A percentile compares a stretch with the other conserved stretches of the same genome.
These are phyloP conservation scores for Ametastegia equiseti DNA, from an alignment of 2,888 invertebrate genomes.

Conservation along the genomic window DNA sequence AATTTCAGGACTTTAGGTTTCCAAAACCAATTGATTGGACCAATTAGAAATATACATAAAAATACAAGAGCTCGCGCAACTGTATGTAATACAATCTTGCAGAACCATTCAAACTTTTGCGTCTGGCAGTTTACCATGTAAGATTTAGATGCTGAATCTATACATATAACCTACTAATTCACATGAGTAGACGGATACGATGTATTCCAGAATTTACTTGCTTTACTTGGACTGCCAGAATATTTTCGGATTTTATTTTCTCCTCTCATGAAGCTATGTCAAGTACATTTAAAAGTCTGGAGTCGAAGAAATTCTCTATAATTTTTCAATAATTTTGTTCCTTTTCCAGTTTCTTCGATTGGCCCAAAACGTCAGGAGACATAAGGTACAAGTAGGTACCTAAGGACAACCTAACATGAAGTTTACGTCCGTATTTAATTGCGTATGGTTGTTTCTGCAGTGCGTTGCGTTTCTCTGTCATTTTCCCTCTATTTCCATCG, in stretches of 20 bases:
- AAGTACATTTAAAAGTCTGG: not conserved
- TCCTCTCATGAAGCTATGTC: not conserved
- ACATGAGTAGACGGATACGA: constrained; percentile 16
- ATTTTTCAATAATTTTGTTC: not conserved
- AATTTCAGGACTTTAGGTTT: not conserved
- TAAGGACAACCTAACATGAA: not conserved
- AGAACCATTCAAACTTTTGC: constrained; percentile 1
- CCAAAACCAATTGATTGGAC: not conserved
- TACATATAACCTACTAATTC: constrained; percentile 3
- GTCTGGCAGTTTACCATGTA: not conserved
- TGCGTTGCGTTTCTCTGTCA: not conserved
- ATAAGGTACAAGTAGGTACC: too few relatives aligned
- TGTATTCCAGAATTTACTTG: not conserved
- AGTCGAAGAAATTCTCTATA: not conserved
- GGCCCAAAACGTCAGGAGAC: too few relatives aligned
- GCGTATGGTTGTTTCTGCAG: not conserved
- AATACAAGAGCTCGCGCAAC: not conserved
- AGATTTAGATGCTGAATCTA: not conserved
- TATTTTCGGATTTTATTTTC: not conserved
- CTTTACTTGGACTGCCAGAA: not conserved
- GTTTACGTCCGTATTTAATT: constrained; percentile 6
- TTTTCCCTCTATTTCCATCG: not conserved
- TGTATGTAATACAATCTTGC: not conserved
- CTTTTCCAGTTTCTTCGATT: not conserved
- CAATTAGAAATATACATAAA: not conserved